Evolutionary conservation across 2,888 invertebrate genomes (phyloP).

Genomic region (Aporophyla nigra): DNA sequence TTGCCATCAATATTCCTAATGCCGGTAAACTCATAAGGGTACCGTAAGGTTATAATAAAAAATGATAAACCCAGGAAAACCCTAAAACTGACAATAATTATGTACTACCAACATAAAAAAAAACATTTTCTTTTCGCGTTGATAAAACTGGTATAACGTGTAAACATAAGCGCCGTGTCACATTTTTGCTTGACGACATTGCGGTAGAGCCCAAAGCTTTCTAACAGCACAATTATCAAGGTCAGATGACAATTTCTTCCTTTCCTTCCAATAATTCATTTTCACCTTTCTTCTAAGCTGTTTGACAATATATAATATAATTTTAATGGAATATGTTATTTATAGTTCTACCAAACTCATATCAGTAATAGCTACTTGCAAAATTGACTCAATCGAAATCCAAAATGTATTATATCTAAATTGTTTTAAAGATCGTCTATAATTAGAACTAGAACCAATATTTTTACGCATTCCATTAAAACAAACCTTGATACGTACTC

Average conservation of each 20-base stretch:
- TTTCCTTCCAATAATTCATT: background rate
- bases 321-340: too few species aligned
- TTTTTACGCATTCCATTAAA: background rate
- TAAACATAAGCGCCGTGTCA: conserved; percentile 15
- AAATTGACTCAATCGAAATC: conserved; percentile 19
- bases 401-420: too few species aligned
- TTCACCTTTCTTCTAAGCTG: background rate
- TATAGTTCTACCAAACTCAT: background rate
- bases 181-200: conserved; percentile 32
- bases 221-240: conserved; percentile 25
- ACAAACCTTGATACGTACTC: conserved; percentile 24
- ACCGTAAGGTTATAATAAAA: background rate
- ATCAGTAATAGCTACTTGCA: background rate
- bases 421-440: background rate
- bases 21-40: background rate
- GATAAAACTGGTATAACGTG: conserved; percentile 20
- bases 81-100: background rate
- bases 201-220: conserved; percentile 25
- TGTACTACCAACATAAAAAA: background rate
- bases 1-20: background rate
- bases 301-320: background rate
- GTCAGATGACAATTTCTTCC: background rate
- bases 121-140: background rate
- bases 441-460: background rate
- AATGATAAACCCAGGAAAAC: background rate